Base-by-base conservation (phyloP, 1,140 invertebrate species). In the Piezodorus guildinii region DNA sequence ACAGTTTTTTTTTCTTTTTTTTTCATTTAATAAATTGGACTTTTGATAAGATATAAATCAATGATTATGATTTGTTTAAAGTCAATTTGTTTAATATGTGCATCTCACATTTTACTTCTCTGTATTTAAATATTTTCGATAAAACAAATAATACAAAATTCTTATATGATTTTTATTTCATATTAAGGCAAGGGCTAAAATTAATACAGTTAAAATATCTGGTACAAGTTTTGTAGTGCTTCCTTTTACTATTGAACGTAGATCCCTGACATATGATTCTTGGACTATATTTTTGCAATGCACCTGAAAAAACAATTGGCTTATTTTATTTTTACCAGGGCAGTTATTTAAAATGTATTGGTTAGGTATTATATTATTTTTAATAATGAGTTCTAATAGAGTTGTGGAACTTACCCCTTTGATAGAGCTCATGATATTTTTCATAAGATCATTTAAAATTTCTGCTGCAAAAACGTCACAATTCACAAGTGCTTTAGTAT, bases 391-490 rank as follows among this genome's bases (percentile, higher is more conserved):
- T 6, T 49, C 8, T n/a, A 4, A 10, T 49, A 1, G 46, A 49
- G 1, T 2, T 5, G 10, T 49, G 2, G 5, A 1, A 56, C 58
- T 34, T 43, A 60, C 58, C 10, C 17, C 25, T 16, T 14, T 39
- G 25, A 60, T 49, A 52, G 62, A 52, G 15, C n/a, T 34, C 43
- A 62, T 19, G 12, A 62, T n/a, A 14, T 25, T 17, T 34, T 30
- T 52, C 43, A 52, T 49, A n/a, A 62, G 27, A 8, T 62, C 62
- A 25, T 62, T 62, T 16, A 62, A 44, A 30, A 52, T 12, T 49
- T 52, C 62, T 27, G 62, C 62, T 39, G 62, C 62, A 14, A 44
- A 12, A 8, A 49, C 12, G 10, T 27, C 62, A 34, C 62, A 62
- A 54, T 19, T 23, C 9, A 62, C 45, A 17, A 43, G 30, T 14